Conservation (phyloP, 2,888 invertebrate genomes). For the Dryadula phaetusa region DNA sequence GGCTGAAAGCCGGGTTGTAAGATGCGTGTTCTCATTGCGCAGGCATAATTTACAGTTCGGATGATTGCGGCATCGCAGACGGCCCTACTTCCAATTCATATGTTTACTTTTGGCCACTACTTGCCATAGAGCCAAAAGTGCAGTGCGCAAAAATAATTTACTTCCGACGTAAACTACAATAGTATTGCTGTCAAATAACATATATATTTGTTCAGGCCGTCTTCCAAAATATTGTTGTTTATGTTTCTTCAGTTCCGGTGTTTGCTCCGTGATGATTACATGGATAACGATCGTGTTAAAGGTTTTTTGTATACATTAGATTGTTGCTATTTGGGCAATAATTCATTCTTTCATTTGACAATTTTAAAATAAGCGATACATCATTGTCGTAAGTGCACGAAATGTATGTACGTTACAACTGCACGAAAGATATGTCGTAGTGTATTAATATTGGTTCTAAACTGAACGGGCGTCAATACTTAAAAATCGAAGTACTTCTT, state of each 20-base stretch:
- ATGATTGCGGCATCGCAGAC: conserved; percentile 61
- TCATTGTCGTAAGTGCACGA: too few species aligned
- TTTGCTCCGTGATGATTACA: background rate
- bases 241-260: background rate
- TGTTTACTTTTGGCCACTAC: conserved; percentile 50
- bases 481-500: too few species aligned
- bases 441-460: too few species aligned
- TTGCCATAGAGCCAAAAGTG: conserved; percentile 62
- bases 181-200: conserved; percentile 56
- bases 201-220: conserved; percentile 10
- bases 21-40: conserved; percentile 50
- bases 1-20: conserved; percentile 45
- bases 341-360: too few species aligned
- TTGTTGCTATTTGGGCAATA: too few species aligned
- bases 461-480: too few species aligned
- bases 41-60: conserved; percentile 59
- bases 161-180: conserved; percentile 56
- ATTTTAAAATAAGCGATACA: too few species aligned
- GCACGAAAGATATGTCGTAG: too few species aligned
- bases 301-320: too few species aligned
- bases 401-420: too few species aligned
- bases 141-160: conserved; percentile 72
- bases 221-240: background rate
- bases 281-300: too few species aligned
- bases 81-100: conserved; percentile 66